Percentiles rank a stretch among this genome's conserved stretches.
phyloP scores from a whole-genome alignment of 1,140 invertebrate species.

The Leptoteleia sp. region DNA sequence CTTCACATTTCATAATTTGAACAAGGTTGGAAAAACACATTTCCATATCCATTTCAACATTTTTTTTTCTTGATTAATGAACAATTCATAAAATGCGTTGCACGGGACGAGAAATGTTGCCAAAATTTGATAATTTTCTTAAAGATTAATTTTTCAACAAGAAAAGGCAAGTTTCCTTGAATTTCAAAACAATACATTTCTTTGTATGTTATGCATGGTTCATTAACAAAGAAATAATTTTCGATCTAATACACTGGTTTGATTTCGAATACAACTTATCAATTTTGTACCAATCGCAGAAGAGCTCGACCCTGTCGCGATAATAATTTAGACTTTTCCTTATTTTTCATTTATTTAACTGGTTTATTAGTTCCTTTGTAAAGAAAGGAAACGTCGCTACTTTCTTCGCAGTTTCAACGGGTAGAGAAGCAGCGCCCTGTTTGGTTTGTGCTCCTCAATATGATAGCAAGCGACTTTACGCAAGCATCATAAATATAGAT shows the following conservation, averaged over 20 bases:
- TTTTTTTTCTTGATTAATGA: slow-evolving; percentile 1
- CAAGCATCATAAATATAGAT: slow-evolving; percentile 46
- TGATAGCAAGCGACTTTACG: slow-evolving; percentile 14
- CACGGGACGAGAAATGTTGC: neutral
- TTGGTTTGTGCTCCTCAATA: slow-evolving; percentile 29
- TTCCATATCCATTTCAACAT: no score
- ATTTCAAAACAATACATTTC: no score
- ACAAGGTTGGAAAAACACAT: no score
- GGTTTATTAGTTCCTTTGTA: slow-evolving; percentile 8
- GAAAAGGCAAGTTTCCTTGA: slow-evolving; percentile 27
- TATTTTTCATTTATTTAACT: slow-evolving; percentile 14
- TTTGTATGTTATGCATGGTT: no score
- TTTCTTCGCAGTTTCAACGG: slow-evolving; percentile 13
- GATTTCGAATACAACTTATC: slow-evolving; percentile 64
- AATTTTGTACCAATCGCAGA: slow-evolving; percentile 70
- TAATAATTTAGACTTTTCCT: slow-evolving; percentile 43
- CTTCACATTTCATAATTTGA: no score
- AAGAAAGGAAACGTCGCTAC: slow-evolving; percentile 10
- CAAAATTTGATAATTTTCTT: neutral
- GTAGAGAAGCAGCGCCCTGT: slow-evolving; percentile 6
- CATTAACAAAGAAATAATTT: slow-evolving; percentile 38
- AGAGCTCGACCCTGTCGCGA: slow-evolving; percentile 62
- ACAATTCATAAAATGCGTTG: slow-evolving; percentile 48
- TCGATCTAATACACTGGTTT: slow-evolving; percentile 30
- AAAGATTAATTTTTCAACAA: neutral